Percentiles rank a stretch among this genome's conserved stretches.
Conservation (phyloP, 1,140 invertebrate species). For the Drosophila lini region DNA sequence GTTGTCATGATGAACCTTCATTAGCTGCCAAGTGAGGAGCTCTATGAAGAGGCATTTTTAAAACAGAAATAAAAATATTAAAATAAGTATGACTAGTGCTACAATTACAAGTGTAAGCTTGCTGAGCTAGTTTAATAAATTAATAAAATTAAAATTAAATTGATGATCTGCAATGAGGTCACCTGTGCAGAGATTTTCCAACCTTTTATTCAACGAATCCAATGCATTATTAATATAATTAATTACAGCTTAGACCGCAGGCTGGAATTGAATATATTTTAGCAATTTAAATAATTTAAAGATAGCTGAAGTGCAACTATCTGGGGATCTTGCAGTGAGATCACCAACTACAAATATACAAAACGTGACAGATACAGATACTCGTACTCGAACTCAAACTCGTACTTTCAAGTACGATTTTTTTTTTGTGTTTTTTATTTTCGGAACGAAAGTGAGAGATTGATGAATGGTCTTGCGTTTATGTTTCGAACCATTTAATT, state of each 20-base stretch:
- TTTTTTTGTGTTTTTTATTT: slow-evolving; percentile 14
- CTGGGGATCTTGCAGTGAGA: slow-evolving; percentile 46
- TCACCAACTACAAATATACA: slow-evolving; percentile 50
- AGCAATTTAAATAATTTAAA: slow-evolving; percentile 4
- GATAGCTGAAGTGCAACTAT: slow-evolving; percentile 11
- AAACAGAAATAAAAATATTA: too few species aligned
- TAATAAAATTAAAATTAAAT: too few species aligned
- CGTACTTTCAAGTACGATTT: slow-evolving; percentile 52
- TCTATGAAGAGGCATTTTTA: slow-evolving; percentile 21
- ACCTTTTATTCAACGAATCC: neutral
- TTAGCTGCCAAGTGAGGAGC: slow-evolving; percentile 47
- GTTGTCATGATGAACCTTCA: slow-evolving; percentile 37
- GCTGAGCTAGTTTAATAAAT: too few species aligned
- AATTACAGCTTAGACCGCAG: neutral
- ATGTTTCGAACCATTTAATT: slow-evolving; percentile 62
- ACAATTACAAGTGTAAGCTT: too few species aligned
- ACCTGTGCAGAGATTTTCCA: slow-evolving; percentile 37
- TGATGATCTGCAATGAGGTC: slow-evolving; percentile 53
- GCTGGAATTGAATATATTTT: neutral
- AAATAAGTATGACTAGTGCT: too few species aligned
- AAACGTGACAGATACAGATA: slow-evolving; percentile 27
- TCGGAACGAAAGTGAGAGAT: slow-evolving; percentile 75
- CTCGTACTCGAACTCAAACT: slow-evolving; percentile 12
- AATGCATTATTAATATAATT: neutral
- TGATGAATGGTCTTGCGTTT: slow-evolving; percentile 65